Percentiles rank a stretch among this genome's conserved stretches.
Evolutionary conservation across 2,888 invertebrate genomes (phyloP).

Genomic region (Ophioninae sp.): DNA sequence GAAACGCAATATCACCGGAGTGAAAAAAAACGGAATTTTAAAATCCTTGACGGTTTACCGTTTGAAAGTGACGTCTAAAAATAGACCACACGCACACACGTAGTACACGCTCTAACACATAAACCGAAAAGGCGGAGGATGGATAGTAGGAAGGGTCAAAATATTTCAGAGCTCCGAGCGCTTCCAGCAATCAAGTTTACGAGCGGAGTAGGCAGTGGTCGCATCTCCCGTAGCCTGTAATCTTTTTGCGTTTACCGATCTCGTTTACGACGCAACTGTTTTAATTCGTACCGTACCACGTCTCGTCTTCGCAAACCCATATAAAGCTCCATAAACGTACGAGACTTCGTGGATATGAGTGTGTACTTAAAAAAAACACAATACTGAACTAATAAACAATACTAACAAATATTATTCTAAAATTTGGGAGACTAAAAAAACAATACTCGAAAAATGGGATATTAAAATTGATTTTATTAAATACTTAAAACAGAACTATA

Average conservation of each 20-base stretch:
- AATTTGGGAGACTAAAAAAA: no score
- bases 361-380: no score
- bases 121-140: conserved; percentile 2
- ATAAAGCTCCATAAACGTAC: no score
- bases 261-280: conserved; percentile 66
- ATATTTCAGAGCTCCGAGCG: conserved; percentile 2
- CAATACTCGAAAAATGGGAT: no score
- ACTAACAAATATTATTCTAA: no score
- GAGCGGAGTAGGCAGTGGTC: conserved; percentile 45
- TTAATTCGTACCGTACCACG: conserved; percentile 63
- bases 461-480: no score
- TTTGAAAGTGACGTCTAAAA: conserved; percentile 57
- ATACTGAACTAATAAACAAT: no score
- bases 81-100: conserved; percentile 28
- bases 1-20: conserved; percentile 40
- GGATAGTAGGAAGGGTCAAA: conserved; percentile 27
- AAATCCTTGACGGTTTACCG: conserved; percentile 43
- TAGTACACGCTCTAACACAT: neutral
- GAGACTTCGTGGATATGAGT: no score
- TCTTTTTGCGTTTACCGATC: conserved; percentile 63
- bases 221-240: conserved; percentile 58
- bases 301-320: no score
- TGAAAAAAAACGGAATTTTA: conserved; percentile 30
- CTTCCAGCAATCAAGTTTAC: conserved; percentile 65
- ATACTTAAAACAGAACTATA: no score